A percentile compares a stretch with the other conserved stretches of the same genome.
phyloP scores from a whole-genome alignment of 2,113 vertebrate species.

The Rhombomys opimus region DNA sequence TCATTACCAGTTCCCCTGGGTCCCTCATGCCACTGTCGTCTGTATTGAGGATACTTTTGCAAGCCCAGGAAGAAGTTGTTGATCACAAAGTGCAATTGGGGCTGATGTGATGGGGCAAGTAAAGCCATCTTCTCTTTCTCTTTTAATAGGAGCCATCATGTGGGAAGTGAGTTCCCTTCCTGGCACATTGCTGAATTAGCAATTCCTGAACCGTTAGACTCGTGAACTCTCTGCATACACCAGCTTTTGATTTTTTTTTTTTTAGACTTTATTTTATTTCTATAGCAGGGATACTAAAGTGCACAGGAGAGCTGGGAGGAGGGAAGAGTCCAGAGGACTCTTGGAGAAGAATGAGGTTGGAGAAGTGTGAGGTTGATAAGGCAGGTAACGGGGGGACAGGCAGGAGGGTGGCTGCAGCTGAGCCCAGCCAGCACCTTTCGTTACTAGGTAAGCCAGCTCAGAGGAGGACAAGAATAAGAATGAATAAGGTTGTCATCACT shows the following conservation, averaged over 20 bases:
- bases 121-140: conserved; percentile 45
- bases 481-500: neutral
- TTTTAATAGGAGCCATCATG: conserved; percentile 3
- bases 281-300: neutral
- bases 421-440: neutral
- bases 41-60: conserved; percentile 18
- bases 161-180: conserved; percentile 52
- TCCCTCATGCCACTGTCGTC: neutral
- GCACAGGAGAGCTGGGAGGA: neutral
- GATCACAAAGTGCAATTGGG: neutral
- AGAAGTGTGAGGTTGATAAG: neutral
- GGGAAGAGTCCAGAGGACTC: neutral
- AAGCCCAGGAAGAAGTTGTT: neutral
- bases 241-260: conserved; percentile 52
- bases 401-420: neutral
- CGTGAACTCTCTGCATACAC: conserved; percentile 25
- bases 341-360: neutral
- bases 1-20: neutral
- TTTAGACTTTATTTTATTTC: neutral
- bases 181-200: conserved; percentile 40
- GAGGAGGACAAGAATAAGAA: neutral
- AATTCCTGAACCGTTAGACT: conserved; percentile 63
- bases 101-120: neutral
- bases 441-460: neutral
- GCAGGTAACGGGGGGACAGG: neutral